Conservation (phyloP, 1,140 invertebrate genomes). For the Drosophila pseudoananassae region DNA sequence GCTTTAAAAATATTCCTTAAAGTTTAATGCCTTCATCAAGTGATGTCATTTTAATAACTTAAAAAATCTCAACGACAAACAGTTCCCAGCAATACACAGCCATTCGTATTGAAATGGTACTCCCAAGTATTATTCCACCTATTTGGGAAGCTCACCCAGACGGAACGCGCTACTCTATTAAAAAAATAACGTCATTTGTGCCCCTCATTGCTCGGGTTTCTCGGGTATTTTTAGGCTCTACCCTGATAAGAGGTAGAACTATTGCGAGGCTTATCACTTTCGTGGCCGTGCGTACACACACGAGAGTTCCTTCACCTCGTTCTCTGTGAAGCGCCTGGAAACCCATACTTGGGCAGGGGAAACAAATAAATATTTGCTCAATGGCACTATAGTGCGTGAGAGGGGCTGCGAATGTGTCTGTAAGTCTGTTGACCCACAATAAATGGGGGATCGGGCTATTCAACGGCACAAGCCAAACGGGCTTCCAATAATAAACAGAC, state of each 20-base stretch:
- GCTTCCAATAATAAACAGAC: conserved; percentile 58
- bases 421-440: conserved; percentile 57
- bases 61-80: background rate
- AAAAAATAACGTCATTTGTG: conserved; percentile 24
- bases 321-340: conserved; percentile 12
- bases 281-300: conserved; percentile 13
- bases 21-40: too few species aligned
- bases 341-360: conserved; percentile 36
- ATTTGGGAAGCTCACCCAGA: conserved; percentile 18
- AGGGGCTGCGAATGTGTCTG: background rate
- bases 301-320: conserved; percentile 49
- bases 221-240: conserved; percentile 1
- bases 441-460: conserved; percentile 37
- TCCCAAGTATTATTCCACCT: conserved; percentile 22
- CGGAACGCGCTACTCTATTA: conserved; percentile 27
- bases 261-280: conserved; percentile 48
- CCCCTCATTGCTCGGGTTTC: conserved; percentile 6
- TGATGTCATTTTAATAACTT: background rate
- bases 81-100: background rate
- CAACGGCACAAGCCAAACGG: conserved; percentile 44
- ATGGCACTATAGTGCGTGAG: conserved; percentile 30
- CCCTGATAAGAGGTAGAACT: conserved; percentile 43
- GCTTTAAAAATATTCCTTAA: too few species aligned
- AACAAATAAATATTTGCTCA: conserved; percentile 57
- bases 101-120: background rate